Base-by-base conservation (phyloP, 2,797 vertebrate genomes). In the Avahi laniger region DNA sequence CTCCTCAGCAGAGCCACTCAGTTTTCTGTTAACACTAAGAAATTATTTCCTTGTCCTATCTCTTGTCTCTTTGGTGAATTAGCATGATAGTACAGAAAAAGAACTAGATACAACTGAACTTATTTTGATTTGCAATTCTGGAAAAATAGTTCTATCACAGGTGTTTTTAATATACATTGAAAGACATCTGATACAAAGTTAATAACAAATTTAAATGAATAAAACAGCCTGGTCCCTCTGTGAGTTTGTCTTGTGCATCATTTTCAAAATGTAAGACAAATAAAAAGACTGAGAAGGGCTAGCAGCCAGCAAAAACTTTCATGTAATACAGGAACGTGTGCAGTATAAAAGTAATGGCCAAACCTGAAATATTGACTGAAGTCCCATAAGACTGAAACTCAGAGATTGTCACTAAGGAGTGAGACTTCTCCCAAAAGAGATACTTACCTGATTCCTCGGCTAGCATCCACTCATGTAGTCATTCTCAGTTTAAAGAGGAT, bases 191-290 rank as follows among this genome's bases (percentile, higher is more conserved):
- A 76, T 93, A 57, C n/a, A 33, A 89, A 67, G n/a, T 54, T 93
- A 95, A 83, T 96, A 82, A 85, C 50, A 94, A 73, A 14, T 90
- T 93, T 81, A 57, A 94, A 82, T 90, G 72, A 72, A 89, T 82
- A 92, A 80, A 93, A 86, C 28, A 73, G 43, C 18, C n/a, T 84
- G 3, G 3, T 76, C 17, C 46, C 65, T 91, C 43, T 50, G 65
- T 35, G 69, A 79, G 33, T 80, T 93, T 95, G 79, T 48, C 73
- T 89, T 72, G 7, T 63, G 46, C 7, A 69, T 46, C 50, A 35
- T 50, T 94, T 97, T 85, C 61, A 85, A 87, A 89, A 75, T 82
- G 54, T 43, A 72, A 93, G 69, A 65, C 54, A 50, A 91, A 59
- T 17, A 35, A 97, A 89, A 52, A 78, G 91, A 24, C 33, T 9